phyloP scores from a whole-genome alignment of 2,888 invertebrate genomes.

The Hirudinaria manillensis region DNA sequence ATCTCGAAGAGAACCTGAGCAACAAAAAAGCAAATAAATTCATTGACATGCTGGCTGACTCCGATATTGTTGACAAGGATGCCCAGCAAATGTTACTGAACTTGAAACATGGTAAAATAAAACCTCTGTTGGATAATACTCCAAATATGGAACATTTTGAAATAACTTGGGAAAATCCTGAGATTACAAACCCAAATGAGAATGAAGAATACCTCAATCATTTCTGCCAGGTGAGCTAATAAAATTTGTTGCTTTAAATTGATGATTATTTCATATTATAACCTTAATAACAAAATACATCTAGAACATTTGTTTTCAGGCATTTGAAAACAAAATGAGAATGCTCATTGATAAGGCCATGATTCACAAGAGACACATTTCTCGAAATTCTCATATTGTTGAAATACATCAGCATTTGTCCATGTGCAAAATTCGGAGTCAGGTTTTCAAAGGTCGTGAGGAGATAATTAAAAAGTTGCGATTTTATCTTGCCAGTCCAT shows the following conservation, averaged over 20 bases:
- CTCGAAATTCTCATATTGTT: constrained; percentile 32
- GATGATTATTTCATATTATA: background rate
- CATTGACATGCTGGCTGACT: constrained; percentile 36
- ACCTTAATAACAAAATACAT: too few relatives aligned
- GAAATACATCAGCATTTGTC: constrained; percentile 41
- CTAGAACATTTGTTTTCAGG: constrained; percentile 11
- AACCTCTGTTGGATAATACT: constrained; percentile 2
- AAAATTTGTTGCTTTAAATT: background rate
- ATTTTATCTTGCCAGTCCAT: constrained; percentile 31
- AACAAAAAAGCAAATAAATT: constrained; percentile 32
- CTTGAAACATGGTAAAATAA: constrained; percentile 8
- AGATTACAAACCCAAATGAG: constrained; percentile 32
- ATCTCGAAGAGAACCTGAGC: constrained; percentile 35
- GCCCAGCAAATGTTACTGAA: constrained; percentile 36
- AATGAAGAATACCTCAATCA: constrained; percentile 30
- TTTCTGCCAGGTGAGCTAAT: constrained; percentile 25
- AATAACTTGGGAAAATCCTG: constrained; percentile 32
- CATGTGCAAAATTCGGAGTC: constrained; percentile 33
- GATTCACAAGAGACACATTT: constrained; percentile 28
- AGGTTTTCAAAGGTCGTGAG: constrained; percentile 40
- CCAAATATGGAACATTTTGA: constrained; percentile 33
- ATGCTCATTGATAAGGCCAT: constrained; percentile 38
- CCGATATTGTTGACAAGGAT: constrained; percentile 33
- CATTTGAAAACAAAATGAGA: constrained; percentile 34
- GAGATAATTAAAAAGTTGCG: constrained; percentile 33